A percentile compares a stretch with the other conserved stretches of the same genome.
Evolutionary conservation across 2,797 vertebrate genomes (phyloP).

Genomic region (Notolepis coatsorum): DNA sequence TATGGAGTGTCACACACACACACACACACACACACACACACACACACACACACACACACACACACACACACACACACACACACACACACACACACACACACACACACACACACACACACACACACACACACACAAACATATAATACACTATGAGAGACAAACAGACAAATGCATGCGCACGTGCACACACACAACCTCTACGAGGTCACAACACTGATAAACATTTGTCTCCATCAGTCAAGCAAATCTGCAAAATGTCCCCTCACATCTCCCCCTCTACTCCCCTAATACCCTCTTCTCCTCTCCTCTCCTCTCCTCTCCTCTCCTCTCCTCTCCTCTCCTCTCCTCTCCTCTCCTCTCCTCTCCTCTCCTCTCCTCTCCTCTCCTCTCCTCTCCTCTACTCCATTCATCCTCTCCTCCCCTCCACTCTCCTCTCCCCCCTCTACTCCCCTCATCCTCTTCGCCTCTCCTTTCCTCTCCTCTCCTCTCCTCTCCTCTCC

Average conservation of each 20-base stretch:
- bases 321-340: no score
- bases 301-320: no score
- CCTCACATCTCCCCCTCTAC: neutral
- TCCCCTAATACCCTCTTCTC: neutral
- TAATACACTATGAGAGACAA: no score
- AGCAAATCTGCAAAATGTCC: neutral
- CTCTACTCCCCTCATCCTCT: no score
- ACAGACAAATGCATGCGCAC: no score
- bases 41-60: slow-evolving; percentile 7
- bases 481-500: slow-evolving; percentile 1
- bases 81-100: slow-evolving; percentile 5
- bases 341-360: no score
- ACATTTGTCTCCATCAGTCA: neutral
- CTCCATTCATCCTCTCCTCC: no score
- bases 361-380: no score
- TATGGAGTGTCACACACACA: slow-evolving; percentile 11
- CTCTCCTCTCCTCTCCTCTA: no score
- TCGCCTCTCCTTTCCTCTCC: no score
- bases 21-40: slow-evolving; percentile 31
- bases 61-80: slow-evolving; percentile 21
- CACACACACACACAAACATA: slow-evolving; percentile 13
- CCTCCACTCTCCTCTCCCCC: no score
- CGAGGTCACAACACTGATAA: neutral
- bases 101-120: slow-evolving; percentile 26
- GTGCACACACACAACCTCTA: neutral